Conservation (phyloP, 1,140 invertebrate species). For the Drosophila miranda region DNA sequence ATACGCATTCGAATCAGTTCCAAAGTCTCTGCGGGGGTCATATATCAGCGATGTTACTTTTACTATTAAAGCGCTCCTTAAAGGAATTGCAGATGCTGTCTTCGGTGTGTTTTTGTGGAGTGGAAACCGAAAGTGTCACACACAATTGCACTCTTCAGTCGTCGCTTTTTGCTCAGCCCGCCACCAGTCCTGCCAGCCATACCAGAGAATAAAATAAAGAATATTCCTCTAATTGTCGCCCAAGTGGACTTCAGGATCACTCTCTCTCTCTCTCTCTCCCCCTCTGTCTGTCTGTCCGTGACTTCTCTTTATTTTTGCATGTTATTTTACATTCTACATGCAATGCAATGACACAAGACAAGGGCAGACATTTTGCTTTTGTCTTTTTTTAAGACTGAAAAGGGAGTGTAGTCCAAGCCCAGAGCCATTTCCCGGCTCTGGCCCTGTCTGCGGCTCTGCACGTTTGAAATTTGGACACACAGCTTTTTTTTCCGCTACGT, state of each 20-base stretch:
- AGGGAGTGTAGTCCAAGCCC: not conserved
- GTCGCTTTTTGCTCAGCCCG: slow-evolving; percentile 30
- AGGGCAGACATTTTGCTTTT: slow-evolving; percentile 67
- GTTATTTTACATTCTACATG: slow-evolving; percentile 58
- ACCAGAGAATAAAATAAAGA: slow-evolving; percentile 32
- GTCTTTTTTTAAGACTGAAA: slow-evolving; percentile 56
- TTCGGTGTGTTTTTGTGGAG: not conserved
- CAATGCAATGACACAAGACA: slow-evolving; percentile 65
- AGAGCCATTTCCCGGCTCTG: not conserved
- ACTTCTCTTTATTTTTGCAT: slow-evolving; percentile 20
- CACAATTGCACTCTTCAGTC: slow-evolving; percentile 70
- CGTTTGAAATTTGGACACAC: slow-evolving; percentile 64
- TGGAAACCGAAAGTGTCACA: slow-evolving; percentile 64
- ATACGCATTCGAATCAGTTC: too few species aligned
- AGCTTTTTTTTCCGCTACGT: slow-evolving; percentile 61
- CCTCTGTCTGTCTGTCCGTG: too few species aligned
- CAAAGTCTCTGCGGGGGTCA: too few species aligned
- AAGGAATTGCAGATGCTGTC: too few species aligned
- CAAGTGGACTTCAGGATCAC: slow-evolving; percentile 53
- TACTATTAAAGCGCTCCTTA: too few species aligned
- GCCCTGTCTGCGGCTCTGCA: slow-evolving; percentile 19
- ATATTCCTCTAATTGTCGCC: slow-evolving; percentile 74
- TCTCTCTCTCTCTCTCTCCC: not conserved
- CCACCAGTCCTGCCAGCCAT: slow-evolving; percentile 17
- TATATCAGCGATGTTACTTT: too few species aligned